phyloP scores from a whole-genome alignment of 2,888 invertebrate species.

The Nomada hirtipes region DNA sequence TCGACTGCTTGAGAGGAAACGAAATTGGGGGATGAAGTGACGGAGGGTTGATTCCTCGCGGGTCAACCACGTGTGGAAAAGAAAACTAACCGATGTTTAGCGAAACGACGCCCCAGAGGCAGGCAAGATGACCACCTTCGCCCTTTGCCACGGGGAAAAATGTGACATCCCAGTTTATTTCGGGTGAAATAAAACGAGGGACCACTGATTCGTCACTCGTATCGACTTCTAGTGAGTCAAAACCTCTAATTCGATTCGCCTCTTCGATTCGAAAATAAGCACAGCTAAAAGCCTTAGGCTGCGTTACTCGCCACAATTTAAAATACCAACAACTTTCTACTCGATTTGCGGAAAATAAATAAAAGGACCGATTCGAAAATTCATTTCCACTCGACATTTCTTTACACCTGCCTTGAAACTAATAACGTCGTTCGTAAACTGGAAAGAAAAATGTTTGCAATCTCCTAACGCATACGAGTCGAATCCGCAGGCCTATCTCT shows the following conservation, averaged over 20 bases:
- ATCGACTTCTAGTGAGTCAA: constrained; percentile 28
- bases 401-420: no score
- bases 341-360: no score
- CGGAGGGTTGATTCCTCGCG: constrained; percentile 13
- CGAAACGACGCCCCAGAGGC: constrained; percentile 35
- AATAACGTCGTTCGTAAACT: neutral
- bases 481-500: neutral
- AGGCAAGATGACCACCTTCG: constrained; percentile 12
- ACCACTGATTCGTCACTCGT: constrained; percentile 40
- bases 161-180: constrained; percentile 28
- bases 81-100: neutral
- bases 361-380: neutral
- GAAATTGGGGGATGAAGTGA: neutral
- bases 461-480: neutral
- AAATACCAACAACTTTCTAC: no score
- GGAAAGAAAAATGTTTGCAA: neutral
- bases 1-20: neutral
- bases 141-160: constrained; percentile 1
- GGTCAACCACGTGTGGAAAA: constrained; percentile 42
- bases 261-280: neutral
- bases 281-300: neutral
- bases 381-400: neutral
- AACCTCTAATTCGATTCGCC: neutral
- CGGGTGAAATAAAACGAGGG: neutral
- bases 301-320: no score